Conservation (phyloP, 2,888 invertebrate genomes). For the Polyommatus iphigenia region DNA sequence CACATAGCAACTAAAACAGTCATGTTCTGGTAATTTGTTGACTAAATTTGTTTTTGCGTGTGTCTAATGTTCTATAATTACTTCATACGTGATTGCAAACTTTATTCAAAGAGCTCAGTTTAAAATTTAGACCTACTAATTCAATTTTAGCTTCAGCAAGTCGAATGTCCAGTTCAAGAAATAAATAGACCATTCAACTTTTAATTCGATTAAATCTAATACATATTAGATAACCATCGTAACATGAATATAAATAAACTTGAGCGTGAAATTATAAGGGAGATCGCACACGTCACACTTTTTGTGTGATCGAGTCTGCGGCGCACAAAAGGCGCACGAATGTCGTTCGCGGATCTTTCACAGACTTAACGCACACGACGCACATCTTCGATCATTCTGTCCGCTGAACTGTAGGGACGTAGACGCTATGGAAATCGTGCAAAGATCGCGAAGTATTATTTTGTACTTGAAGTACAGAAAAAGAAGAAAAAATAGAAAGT, state of each 20-base stretch:
- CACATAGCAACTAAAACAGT: conserved; percentile 10
- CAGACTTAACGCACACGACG: too few relatives aligned
- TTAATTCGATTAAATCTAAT: conserved; percentile 14
- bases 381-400: too few relatives aligned
- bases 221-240: conserved; percentile 3
- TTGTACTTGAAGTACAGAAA: too few relatives aligned
- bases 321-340: too few relatives aligned
- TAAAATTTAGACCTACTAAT: background rate
- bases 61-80: background rate
- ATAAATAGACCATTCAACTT: conserved; percentile 5
- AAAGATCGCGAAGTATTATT: too few relatives aligned
- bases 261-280: conserved; percentile 2
- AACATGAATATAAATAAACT: conserved; percentile 19
- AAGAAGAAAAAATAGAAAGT: too few relatives aligned
- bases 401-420: too few relatives aligned
- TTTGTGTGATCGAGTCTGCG: too few relatives aligned
- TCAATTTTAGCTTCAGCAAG: background rate
- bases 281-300: too few relatives aligned
- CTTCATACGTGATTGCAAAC: background rate
- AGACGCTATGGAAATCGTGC: too few relatives aligned
- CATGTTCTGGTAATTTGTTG: background rate
- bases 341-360: too few relatives aligned
- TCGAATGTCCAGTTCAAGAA: background rate
- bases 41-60: background rate
- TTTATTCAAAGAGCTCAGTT: background rate